Evolutionary conservation across 2,888 invertebrate species (phyloP), one percentile per base, ranked within the genome.

Genomic region (Ariolimax columbianus): DNA sequence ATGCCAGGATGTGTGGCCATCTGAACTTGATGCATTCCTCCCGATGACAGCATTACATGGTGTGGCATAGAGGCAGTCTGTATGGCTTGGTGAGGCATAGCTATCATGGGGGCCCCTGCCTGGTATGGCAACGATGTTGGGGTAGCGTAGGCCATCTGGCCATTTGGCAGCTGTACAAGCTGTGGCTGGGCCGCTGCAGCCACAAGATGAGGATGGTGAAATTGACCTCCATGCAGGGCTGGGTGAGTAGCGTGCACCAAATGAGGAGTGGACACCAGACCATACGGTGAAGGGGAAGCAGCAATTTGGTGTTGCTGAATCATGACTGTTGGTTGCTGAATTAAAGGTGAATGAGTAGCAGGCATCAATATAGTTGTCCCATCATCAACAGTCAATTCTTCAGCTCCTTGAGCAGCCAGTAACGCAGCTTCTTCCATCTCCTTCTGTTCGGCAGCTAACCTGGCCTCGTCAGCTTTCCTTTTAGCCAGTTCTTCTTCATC

Each of bases 31-130:
- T 82, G 78, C 36, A 82, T 36, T 19, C 78, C 83, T 59, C 73
- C 89, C 87, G 78, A 89, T 87, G 36, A 88, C 87, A 80, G 88
- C 83, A 51, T 88, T 87, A 75, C 88, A 85, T 66, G 90, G 87
- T 79, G 88, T 77, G 59, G 88, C 86, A 47, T 86, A 36, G 55
- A 82, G 26, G 88, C 72, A 72, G 89, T 85, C 17, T 86, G 40
- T 17, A 86, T 43, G 30, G 84, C 78, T 38, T 88, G 86, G 59
- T 87, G 85, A 70, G 91, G 90, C 59, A 91, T 87, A 17, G 91
- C 91, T 55, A 91, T 89, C 59, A 92, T 86, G 3, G 92, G 92
- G 36, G 91, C 90, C 2, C 92, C 92, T 36, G 92, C 90, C 83
- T 92, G 92, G 30, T 91, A 86, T 2, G 91, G 91, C 36, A 90